Conservation (phyloP, 2,797 vertebrate species). For the Hemibagrus guttatus region DNA sequence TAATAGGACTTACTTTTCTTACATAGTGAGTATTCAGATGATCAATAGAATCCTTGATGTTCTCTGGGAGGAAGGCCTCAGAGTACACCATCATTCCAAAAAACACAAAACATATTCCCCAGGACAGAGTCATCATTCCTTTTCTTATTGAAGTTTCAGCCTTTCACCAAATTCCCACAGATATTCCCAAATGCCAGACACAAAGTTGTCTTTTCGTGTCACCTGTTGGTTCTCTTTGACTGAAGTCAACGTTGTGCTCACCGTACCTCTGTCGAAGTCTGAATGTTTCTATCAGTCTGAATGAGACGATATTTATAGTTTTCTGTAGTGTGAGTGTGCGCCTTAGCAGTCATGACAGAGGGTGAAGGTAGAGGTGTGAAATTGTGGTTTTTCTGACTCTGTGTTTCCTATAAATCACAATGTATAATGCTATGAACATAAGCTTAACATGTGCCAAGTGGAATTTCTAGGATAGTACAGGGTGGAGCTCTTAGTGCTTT, state of each 20-base stretch:
- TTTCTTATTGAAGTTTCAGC: constrained; percentile 29
- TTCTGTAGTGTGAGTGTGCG: constrained; percentile 35
- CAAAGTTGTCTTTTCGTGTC: not conserved
- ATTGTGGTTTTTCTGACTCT: constrained; percentile 52
- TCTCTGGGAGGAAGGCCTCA: constrained; percentile 37
- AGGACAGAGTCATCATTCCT: constrained; percentile 20
- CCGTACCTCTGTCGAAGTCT: constrained; percentile 32
- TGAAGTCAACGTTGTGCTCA: constrained; percentile 28
- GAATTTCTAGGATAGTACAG: constrained; percentile 43
- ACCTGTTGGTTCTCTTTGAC: constrained; percentile 10
- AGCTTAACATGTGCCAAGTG: constrained; percentile 15
- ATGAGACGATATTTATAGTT: constrained; percentile 56
- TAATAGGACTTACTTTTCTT: constrained; percentile 32
- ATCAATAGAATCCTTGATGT: constrained; percentile 35
- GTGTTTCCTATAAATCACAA: constrained; percentile 63
- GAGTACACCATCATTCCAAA: constrained; percentile 30
- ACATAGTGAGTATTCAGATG: constrained; percentile 48
- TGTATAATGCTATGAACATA: constrained; percentile 37
- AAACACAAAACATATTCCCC: constrained; percentile 42
- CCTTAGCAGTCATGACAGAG: constrained; percentile 13
- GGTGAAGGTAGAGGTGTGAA: constrained; percentile 57
- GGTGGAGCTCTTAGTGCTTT: constrained; percentile 48
- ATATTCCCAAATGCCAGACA: constrained; percentile 32
- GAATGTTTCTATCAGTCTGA: constrained; percentile 47
- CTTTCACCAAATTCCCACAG: constrained; percentile 23